Evolutionary conservation across 2,888 invertebrate species (phyloP).

Genomic region (Galerucella calmariensis): DNA sequence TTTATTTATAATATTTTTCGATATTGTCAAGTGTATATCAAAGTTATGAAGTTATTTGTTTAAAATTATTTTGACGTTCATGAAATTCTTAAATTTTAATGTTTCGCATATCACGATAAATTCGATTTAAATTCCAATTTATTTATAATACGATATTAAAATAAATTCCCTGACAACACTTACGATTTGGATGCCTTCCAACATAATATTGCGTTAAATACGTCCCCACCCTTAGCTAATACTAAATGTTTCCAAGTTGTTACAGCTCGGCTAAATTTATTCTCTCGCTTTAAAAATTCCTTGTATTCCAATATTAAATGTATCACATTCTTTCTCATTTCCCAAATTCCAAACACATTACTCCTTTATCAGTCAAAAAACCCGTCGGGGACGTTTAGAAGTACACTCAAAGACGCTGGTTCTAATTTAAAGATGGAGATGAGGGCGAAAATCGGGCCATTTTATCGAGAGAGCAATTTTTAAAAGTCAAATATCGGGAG

Average conservation of each 20-base stretch:
- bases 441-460: conserved; percentile 41
- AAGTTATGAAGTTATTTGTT: too few species aligned
- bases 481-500: conserved; percentile 39
- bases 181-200: background rate
- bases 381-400: conserved; percentile 7
- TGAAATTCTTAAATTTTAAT: too few species aligned
- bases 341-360: conserved; percentile 26
- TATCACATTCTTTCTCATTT: conserved; percentile 19
- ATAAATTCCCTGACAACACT: background rate
- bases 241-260: background rate
- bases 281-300: background rate
- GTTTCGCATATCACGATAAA: background rate
- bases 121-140: background rate
- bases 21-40: too few species aligned
- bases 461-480: conserved; percentile 40
- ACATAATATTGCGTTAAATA: background rate
- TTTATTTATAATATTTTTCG: too few species aligned
- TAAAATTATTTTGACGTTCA: too few species aligned
- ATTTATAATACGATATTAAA: background rate
- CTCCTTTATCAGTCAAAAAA: conserved; percentile 28
- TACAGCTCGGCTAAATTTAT: background rate
- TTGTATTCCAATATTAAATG: conserved; percentile 9
- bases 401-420: conserved; percentile 34
- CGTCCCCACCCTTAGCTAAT: background rate
- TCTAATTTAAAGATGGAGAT: conserved; percentile 45